Evolutionary conservation across 2,797 vertebrate genomes (phyloP), one percentile per base, ranked within the genome.

Genomic region (Acropternis orthonyx): DNA sequence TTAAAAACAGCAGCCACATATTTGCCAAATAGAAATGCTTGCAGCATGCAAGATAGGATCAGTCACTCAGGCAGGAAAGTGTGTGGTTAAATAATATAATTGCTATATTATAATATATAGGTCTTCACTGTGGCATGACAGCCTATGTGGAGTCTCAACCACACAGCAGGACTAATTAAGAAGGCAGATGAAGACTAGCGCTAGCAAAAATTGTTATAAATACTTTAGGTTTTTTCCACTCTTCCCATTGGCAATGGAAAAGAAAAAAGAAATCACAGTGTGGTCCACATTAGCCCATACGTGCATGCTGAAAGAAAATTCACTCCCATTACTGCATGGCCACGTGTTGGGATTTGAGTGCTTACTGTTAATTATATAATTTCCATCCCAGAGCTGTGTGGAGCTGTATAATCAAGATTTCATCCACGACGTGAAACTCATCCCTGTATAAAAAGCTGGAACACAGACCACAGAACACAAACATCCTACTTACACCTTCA

Each of bases 161-260:
- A 91, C 91, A 75, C 89, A 93, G 93, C 85, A 94, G 78, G 91
- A 68, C 78, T 96, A 95, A 96, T 96, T 95, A 95, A 89, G 75
- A 76, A 96, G 85, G 73, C 58, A 94, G 54, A 93, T 75, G 67
- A 94, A 91, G 51, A 91, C 68, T 26, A 75, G 17, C 12, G 5
- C 28, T 84, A 89, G 37, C 27, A 94, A 83, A 95, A 94, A 80
- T 52, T 85, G 10, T 23, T 73, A 56, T 52, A 85, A 89, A 54
- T 18, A 1, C 16, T 79, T 62, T 14, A 32, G 10, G n/a, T 92
- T 93, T 84, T 80, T 89, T 28, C 59, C 26, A 44, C 12, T 30
- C 17, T 39, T 62, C 51, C 51, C 58, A 72, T 5, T 81, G 49
- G 72, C 87, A 93, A 59, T 85, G 54, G 73, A 66, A 91, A 34